Percentiles rank a stretch among this genome's conserved stretches.
Conservation (phyloP, 1,140 invertebrate genomes). For the Nautilus pompilius region DNA sequence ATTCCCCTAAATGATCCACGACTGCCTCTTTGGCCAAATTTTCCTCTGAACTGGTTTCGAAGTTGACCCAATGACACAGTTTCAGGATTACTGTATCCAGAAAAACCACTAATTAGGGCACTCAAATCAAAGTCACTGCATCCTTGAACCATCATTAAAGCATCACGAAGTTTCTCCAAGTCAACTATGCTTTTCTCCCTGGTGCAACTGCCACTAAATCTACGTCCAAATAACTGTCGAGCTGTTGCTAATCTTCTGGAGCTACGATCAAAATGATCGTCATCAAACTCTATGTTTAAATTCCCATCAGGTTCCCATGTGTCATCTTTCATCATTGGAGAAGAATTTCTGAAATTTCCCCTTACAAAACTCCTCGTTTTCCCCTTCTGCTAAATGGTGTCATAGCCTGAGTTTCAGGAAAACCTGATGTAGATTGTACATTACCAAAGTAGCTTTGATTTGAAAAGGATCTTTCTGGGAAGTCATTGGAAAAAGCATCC, state of each 20-base stretch:
- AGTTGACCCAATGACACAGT: background rate
- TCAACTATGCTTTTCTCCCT: background rate
- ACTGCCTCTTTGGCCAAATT: background rate
- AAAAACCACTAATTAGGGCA: background rate
- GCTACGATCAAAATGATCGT: no score
- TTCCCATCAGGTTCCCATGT: background rate
- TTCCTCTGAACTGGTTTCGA: background rate
- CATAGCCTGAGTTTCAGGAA: no score
- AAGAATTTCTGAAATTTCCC: no score
- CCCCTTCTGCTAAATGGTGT: no score
- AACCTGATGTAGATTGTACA: no score
- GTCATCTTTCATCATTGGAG: background rate
- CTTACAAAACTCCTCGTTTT: no score
- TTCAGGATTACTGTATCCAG: no score
- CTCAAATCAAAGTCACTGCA: slow-evolving; percentile 1
- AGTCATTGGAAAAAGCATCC: no score
- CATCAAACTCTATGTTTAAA: background rate
- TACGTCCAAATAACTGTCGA: background rate
- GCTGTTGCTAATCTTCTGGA: background rate
- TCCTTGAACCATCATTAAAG: background rate
- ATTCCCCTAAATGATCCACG: background rate
- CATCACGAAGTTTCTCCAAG: background rate
- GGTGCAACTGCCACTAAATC: background rate
- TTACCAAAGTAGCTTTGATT: no score
- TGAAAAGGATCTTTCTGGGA: no score